A percentile compares a stretch with the other conserved stretches of the same genome.
phyloP scores from a whole-genome alignment of 1,140 invertebrate species.

The Ceratosolen solmsi region DNA sequence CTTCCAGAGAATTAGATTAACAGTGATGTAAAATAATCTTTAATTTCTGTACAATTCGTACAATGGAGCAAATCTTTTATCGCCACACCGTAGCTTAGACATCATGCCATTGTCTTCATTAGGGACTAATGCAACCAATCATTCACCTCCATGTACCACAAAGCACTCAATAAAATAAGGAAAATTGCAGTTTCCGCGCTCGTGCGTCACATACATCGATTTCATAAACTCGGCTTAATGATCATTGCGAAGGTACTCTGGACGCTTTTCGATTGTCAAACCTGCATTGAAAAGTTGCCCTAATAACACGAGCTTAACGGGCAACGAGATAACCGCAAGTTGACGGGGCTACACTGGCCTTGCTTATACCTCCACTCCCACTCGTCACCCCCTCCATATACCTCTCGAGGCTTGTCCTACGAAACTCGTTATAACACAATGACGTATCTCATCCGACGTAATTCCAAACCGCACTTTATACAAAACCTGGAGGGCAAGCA shows the following conservation, averaged over 20 bases:
- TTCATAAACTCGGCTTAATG: background rate
- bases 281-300: slow-evolving; percentile 1
- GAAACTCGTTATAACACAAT: background rate
- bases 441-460: background rate
- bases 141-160: background rate
- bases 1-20: background rate
- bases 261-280: background rate
- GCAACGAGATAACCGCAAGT: background rate
- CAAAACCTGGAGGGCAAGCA: background rate
- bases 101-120: background rate
- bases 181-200: background rate
- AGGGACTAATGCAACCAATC: background rate
- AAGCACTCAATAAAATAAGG: background rate
- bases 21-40: background rate
- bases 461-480: slow-evolving; percentile 19
- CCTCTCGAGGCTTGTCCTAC: background rate
- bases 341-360: background rate
- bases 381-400: background rate
- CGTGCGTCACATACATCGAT: background rate
- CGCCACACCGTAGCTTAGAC: background rate
- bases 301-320: background rate
- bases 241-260: too few relatives aligned
- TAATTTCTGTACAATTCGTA: background rate
- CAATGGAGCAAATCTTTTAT: background rate
- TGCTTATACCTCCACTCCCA: background rate